Base-by-base conservation (phyloP, 2,888 invertebrate species). In the Gari tellinella region DNA sequence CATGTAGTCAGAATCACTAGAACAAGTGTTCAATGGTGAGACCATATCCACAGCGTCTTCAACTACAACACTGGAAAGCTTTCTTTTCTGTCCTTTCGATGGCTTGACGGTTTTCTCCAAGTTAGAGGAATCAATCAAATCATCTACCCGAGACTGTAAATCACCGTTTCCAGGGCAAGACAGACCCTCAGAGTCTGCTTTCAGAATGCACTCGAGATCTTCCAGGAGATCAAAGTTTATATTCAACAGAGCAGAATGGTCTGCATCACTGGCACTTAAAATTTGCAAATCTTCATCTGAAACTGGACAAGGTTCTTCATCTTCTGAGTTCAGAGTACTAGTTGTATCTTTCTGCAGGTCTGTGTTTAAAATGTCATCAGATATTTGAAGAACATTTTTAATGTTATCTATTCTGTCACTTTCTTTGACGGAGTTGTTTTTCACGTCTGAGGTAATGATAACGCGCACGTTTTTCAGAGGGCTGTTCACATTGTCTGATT, bases 1-100 rank as follows among this genome's bases (percentile, higher is more conserved):
- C 26, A 72, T 45, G 51, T 89, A 72, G 38, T 85, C 87, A 40
- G 87, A 88, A 57, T 88, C 88, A 19, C 57, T 17, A 0, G 70
- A 66, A 5, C 62, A 51, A 17, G 57, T 49, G 48, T 48, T 57
- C n/a, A 72, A 64, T 15, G 60, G 49, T 1, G 61, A 57, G 1
- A 65, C 51, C 43, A 43, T 56, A 25, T 75, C 72, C 56, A 68
- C 64, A 45, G 69, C 72, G 23, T 65, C 64, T 21, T 55, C 69
- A 46, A 74, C 65, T 53, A 51, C 72, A 21, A 57, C 37, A 25
- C 57, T 58, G 23, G 72, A 58, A 23, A 55, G 52, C 68, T 85
- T 83, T 49, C 82, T 55, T 65, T 82, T 82, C 38, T 63, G 46
- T 25, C 72, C 65, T 56, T 46, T 52, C 58, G 26, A 56, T 25